A percentile compares a stretch with the other conserved stretches of the same genome.
Evolutionary conservation across 2,113 vertebrate genomes (phyloP).

Genomic region (Asarcornis scutulata): DNA sequence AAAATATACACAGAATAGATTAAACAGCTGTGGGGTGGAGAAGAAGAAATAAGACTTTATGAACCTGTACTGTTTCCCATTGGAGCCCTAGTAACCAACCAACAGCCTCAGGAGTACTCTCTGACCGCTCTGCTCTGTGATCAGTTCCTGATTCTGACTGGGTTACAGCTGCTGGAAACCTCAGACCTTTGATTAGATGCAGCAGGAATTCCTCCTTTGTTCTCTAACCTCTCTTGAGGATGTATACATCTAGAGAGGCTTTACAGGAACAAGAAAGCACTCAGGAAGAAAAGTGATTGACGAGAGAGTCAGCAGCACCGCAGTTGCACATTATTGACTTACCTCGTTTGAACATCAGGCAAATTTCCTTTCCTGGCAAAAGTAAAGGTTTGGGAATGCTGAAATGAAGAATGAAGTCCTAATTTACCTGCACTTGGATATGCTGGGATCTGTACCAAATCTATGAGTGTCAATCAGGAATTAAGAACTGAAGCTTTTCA

Average conservation of each 20-base stretch:
- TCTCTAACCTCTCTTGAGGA: slow-evolving; percentile 30
- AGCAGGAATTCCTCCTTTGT: slow-evolving; percentile 43
- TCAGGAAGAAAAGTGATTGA: background rate
- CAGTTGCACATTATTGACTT: background rate
- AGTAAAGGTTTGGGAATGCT: background rate
- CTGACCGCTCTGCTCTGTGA: slow-evolving; percentile 34
- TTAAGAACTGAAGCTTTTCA: background rate
- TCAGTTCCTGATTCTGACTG: slow-evolving; percentile 24
- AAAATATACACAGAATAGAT: background rate
- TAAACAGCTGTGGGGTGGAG: background rate
- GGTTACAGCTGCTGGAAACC: slow-evolving; percentile 48
- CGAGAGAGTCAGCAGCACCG: background rate
- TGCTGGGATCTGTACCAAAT: background rate
- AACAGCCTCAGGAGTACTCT: background rate
- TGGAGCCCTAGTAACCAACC: background rate
- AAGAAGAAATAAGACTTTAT: background rate
- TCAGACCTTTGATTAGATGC: slow-evolving; percentile 57
- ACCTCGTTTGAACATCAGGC: background rate
- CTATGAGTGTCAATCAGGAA: background rate
- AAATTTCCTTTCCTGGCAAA: background rate
- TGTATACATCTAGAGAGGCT: background rate
- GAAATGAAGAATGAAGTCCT: background rate
- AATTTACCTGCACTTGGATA: background rate
- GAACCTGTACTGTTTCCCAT: background rate
- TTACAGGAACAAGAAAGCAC: background rate